phyloP scores from a whole-genome alignment of 2,888 invertebrate genomes.

The Pemphredon lugubris region DNA sequence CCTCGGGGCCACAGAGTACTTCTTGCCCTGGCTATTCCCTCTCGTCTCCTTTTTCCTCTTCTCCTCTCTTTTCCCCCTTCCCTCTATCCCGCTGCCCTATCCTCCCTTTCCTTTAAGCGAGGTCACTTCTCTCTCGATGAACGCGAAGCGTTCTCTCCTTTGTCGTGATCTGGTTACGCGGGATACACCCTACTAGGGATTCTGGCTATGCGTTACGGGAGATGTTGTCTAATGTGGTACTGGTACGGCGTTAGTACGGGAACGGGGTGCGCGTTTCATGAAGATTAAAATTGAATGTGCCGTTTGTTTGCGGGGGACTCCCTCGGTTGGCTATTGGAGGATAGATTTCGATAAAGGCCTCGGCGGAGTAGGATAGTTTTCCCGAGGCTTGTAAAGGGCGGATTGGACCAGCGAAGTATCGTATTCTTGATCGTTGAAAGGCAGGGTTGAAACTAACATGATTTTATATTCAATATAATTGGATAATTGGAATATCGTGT shows the following conservation, averaged over 20 bases:
- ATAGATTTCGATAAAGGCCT: too few species aligned
- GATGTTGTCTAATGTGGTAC: constrained; percentile 22
- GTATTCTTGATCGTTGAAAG: too few species aligned
- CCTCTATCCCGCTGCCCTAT: too few species aligned
- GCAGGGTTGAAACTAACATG: too few species aligned
- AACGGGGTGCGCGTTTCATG: constrained; percentile 22
- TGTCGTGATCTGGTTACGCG: constrained; percentile 71
- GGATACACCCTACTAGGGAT: constrained; percentile 39
- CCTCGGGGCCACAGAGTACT: constrained; percentile 70
- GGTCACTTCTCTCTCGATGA: constrained; percentile 14
- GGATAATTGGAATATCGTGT: too few species aligned
- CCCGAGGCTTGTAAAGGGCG: too few species aligned
- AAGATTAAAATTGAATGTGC: constrained; percentile 29
- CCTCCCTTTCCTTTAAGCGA: constrained; percentile 15
- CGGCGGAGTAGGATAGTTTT: too few species aligned
- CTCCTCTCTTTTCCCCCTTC: constrained; percentile 1
- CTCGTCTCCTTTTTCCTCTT: constrained; percentile 4
- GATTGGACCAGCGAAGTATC: too few species aligned
- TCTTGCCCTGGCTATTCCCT: constrained; percentile 51
- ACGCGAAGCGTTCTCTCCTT: constrained; percentile 47
- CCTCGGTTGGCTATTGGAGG: too few species aligned
- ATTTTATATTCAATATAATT: too few species aligned
- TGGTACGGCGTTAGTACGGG: too few species aligned
- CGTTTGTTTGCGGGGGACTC: too few species aligned
- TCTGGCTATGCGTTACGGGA: constrained; percentile 37